Evolutionary conservation across 2,797 vertebrate species (phyloP), one percentile per base, ranked within the genome.

Genomic region (Xiphophorus birchmanni): DNA sequence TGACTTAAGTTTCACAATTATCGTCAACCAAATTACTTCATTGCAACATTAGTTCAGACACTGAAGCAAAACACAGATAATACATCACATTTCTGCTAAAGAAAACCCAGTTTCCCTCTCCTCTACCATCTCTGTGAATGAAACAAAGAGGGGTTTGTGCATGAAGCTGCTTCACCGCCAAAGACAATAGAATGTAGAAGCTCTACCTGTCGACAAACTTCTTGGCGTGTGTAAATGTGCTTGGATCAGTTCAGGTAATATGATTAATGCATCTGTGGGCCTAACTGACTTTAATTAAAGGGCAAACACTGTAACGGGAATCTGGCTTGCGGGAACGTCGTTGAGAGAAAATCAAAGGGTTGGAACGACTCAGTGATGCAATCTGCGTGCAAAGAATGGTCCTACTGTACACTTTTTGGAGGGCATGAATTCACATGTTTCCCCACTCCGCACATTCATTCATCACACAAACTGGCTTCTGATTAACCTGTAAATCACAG

Each of bases 131-230:
- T 88, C 80, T 84, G 79, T 45, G 77, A 89, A 40, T 29, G 76
- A 91, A 76, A 94, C 94, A 95, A 95, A 94, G 92, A 91, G 76
- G 88, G 80, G 86, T 93, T 90, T 94, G 91, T 94, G 83, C 71
- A 54, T 67, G 29, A 74, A 45, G 83, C 73, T 29, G 71, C 83
- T 58, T 74, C 5, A 73, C 88, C 83, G 90, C 94, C 94, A 95
- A 93, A 86, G 76, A 92, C 88, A 94, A 93, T 90, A 92, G 65
- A 54, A 87, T 74, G 85, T 89, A 90, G 91, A 93, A 85, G 90
- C 91, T 84, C 84, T 93, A 95, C 94, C 94, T 95, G 93, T 94
- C 93, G 87, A 63, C 74, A 86, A 82, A 82, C 85, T 94, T 92
- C 88, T 93, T 89, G 88, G 84, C 84, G 90, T 76, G 79, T 84